Evolutionary conservation across 2,113 vertebrate genomes (phyloP).

Genomic region (Sula dactylatra): DNA sequence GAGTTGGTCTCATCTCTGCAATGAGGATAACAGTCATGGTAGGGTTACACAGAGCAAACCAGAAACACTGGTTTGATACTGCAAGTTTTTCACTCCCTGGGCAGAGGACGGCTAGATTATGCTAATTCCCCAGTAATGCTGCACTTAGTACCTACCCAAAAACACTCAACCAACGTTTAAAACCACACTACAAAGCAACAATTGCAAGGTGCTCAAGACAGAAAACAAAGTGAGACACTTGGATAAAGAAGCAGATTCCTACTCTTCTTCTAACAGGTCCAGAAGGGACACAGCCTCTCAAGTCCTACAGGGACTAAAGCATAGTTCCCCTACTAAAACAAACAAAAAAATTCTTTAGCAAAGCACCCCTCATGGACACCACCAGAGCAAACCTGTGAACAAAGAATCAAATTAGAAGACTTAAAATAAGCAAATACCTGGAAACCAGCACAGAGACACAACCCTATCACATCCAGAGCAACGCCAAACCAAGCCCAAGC

Average conservation of each 20-base stretch:
- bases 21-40: rapidly evolving
- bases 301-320: neutral
- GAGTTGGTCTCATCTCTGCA: neutral
- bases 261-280: neutral
- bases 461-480: rapidly evolving
- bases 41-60: neutral
- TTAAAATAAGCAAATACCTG: neutral
- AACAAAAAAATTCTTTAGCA: neutral
- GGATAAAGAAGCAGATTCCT: neutral
- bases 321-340: rapidly evolving
- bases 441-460: neutral
- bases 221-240: neutral
- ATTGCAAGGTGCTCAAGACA: neutral
- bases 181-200: neutral
- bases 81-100: neutral
- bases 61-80: neutral
- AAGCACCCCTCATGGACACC: rapidly evolving
- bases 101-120: neutral
- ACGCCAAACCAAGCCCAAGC: rapidly evolving
- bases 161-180: neutral
- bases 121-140: neutral
- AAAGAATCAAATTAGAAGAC: rapidly evolving
- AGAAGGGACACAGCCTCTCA: neutral
- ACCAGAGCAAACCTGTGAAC: rapidly evolving
- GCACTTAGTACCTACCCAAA: neutral